Percentiles rank a stretch among this genome's conserved stretches.
Conservation (phyloP, 2,797 vertebrate species). For the Coregonus ussuriensis region DNA sequence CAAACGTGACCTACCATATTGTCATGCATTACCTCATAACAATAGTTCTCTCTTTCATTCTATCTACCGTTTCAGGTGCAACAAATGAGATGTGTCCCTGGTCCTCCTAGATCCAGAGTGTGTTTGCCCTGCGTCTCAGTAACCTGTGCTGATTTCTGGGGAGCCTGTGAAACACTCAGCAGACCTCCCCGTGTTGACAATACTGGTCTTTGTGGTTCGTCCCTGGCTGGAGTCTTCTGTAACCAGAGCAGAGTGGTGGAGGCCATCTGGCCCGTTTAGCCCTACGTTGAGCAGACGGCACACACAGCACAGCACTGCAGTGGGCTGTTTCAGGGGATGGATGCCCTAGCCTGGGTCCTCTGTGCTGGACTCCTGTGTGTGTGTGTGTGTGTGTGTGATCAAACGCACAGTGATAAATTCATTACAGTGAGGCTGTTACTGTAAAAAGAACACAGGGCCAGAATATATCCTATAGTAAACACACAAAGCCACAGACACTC, state of each 20-base stretch:
- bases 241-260: not conserved
- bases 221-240: slow-evolving; percentile 9
- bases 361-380: not conserved
- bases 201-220: slow-evolving; percentile 9
- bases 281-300: slow-evolving; percentile 1
- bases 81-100: not conserved
- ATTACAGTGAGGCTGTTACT: not conserved
- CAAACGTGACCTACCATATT: not conserved
- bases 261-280: not conserved
- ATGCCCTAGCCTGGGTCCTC: not conserved
- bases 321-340: not conserved
- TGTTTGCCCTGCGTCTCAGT: not conserved
- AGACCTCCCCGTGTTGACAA: slow-evolving; percentile 6
- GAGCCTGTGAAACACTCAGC: slow-evolving; percentile 3
- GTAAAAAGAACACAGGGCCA: not conserved
- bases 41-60: not conserved
- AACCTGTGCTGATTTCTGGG: slow-evolving; percentile 3
- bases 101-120: not conserved
- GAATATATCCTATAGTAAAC: not conserved
- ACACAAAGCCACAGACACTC: not conserved
- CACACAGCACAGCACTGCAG: not conserved
- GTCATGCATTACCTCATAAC: not conserved
- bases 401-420: too few species aligned
- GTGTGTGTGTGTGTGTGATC: not conserved
- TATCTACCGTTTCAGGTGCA: not conserved